Base-by-base conservation (phyloP, 2,888 invertebrate species). In the Cheilosia pagana region DNA sequence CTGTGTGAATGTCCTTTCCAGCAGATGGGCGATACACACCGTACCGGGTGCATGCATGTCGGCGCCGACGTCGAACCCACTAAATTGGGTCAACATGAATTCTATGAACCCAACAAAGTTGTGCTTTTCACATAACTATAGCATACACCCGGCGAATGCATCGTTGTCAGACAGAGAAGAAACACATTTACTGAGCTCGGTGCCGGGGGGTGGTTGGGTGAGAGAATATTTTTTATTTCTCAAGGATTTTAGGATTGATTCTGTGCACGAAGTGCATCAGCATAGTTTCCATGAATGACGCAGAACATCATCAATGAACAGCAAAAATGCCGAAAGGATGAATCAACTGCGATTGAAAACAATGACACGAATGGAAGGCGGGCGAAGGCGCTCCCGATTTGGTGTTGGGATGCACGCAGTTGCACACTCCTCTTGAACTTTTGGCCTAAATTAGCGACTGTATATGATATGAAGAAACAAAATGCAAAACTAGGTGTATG, bases 31-130 rank as follows among this genome's bases (percentile, higher is more conserved):
- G 43, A 28, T 70, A 79, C 79, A 83, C 68, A 74, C 79, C 81
- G 71, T 23, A 65, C 67, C 85, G 81, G 60, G 75, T 79, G 75
- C 75, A 85, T 19, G 31, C 59, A 25, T 55, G 63, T 79, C 39
- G 79, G 79, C 83, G 79, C 83, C 83, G 79, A 79, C 70, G 85
- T 83, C 81, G 67, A 85, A 50, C 25, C 23, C 41, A 10, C 39
- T 28, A 10, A 52, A 81, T 63, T 81, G 70, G 85, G 85, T 85
- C 85, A 81, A 57, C 70, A 71, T 41, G 75, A 43, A 81, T 76
- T 85, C 85, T 62, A 67, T 85, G 85, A 85, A 85, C 85, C 62
- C 81, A 31, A 31, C 23, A 67, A 39, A 52, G 50, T 74, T 83
- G 63, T 57, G 72, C 55, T 65, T 53, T 53, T 53, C 2, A 45